Percentiles rank a stretch among this genome's conserved stretches.
Evolutionary conservation across 2,888 invertebrate genomes (phyloP).

Genomic region (Nephrotoma guestfalica): DNA sequence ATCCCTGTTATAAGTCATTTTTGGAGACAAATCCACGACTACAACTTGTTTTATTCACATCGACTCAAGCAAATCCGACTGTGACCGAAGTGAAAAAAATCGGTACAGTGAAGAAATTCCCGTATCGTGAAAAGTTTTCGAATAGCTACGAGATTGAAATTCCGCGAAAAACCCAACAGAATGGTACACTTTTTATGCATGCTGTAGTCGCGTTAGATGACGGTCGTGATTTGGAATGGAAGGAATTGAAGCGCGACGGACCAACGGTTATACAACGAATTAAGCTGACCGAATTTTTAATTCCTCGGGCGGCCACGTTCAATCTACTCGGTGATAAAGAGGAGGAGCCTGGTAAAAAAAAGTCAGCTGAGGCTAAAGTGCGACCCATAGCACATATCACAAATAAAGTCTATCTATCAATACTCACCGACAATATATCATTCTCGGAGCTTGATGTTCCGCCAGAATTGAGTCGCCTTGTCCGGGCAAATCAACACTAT

Average conservation of each 20-base stretch:
- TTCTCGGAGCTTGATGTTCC: constrained; percentile 53
- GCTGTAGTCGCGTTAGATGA: constrained; percentile 49
- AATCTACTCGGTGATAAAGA: constrained; percentile 46
- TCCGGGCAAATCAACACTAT: constrained; percentile 43
- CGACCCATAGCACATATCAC: constrained; percentile 63
- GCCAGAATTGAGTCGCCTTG: constrained; percentile 45
- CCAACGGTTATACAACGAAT: constrained; percentile 47
- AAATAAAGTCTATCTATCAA: constrained; percentile 53
- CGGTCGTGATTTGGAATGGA: constrained; percentile 37
- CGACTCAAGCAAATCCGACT: constrained; percentile 42
- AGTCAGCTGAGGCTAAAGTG: constrained; percentile 9
- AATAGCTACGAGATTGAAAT: constrained; percentile 55
- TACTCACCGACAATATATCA: constrained; percentile 57
- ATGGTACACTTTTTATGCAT: constrained; percentile 74
- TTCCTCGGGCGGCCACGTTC: constrained; percentile 61
- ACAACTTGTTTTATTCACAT: constrained; percentile 54
- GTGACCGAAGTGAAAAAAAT: constrained; percentile 43
- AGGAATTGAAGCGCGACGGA: constrained; percentile 42
- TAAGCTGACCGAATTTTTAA: constrained; percentile 53
- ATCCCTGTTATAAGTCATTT: constrained; percentile 52
- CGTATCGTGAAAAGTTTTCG: constrained; percentile 42
- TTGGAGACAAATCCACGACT: constrained; percentile 50
- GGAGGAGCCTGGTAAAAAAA: neutral
- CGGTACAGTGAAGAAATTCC: constrained; percentile 45
- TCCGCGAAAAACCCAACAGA: constrained; percentile 58